Percentiles rank a stretch among this genome's conserved stretches.
phyloP scores from a whole-genome alignment of 2,888 invertebrate species.

The Ormia ochracea region DNA sequence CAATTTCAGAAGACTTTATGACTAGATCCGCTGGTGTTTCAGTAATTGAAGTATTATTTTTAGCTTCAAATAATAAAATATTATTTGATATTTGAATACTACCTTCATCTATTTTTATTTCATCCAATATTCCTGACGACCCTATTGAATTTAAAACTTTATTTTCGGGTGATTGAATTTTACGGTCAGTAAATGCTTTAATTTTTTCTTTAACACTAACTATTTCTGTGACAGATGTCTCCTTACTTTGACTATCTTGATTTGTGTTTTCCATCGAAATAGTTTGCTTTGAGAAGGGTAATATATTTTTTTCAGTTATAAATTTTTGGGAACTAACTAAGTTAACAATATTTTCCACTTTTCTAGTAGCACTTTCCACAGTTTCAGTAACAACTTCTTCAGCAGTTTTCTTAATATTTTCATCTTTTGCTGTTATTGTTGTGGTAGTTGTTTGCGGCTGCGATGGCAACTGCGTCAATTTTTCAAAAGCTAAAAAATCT shows the following conservation, averaged over 20 bases:
- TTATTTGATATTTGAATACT: slow-evolving; percentile 5
- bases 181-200: slow-evolving; percentile 39
- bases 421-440: slow-evolving; percentile 65
- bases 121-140: slow-evolving; percentile 27
- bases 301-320: not conserved
- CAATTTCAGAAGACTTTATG: not conserved
- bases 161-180: not conserved
- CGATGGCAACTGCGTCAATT: slow-evolving; percentile 68
- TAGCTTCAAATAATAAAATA: not conserved
- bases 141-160: slow-evolving; percentile 20
- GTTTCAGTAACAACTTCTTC: slow-evolving; percentile 62
- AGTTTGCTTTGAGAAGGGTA: not conserved
- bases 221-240: not conserved
- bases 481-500: slow-evolving; percentile 71
- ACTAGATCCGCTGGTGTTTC: not conserved
- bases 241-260: slow-evolving; percentile 21
- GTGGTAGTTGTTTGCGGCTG: slow-evolving; percentile 57
- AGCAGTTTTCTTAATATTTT: slow-evolving; percentile 58
- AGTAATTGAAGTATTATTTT: not conserved
- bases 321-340: slow-evolving; percentile 60
- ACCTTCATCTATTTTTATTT: not conserved
- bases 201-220: slow-evolving; percentile 46
- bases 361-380: slow-evolving; percentile 65
- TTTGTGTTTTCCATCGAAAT: slow-evolving; percentile 7
- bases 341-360: slow-evolving; percentile 70